Evolutionary conservation across 2,797 vertebrate genomes (phyloP), one percentile per base, ranked within the genome.

Genomic region (Aulostomus chinensis): DNA sequence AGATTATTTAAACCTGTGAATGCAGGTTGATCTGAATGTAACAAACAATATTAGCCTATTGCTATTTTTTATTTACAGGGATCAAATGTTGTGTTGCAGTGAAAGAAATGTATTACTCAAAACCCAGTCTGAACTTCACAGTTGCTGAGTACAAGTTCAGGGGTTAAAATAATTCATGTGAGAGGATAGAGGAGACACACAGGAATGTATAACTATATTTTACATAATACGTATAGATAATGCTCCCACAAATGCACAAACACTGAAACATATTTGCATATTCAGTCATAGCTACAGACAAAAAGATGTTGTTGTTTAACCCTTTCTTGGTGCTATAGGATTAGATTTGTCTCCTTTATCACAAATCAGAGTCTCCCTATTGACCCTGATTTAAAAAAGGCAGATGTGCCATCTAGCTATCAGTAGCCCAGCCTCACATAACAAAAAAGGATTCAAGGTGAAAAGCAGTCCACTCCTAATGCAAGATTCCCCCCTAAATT

Each of bases 21-120:
- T 56, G 58, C 89, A 81, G 91, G 91, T 91, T 91, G 86, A 91
- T 86, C 81, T 92, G 91, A 92, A 92, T 92, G 91, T 92, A 92
- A 90, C n/a, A 90, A 86, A 89, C 87, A 86, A 84, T 67, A 81
- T 85, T 86, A 87, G 85, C 83, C 82, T 89, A 83, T 80, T 74
- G 84, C 81, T 85, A 77, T 86, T 89, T 89, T 91, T 84, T 88
- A 86, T 89, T 86, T 88, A 88, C 86, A 85, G 89, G 84, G 87
- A 87, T 91, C 86, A 91, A 88, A 85, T 77, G 79, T 87, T 87
- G 85, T 89, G 86, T 90, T 88, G 86, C 83, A 86, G 85, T 88
- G 83, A 86, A 87, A 84, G 84, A 86, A 88, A 81, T 86, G 88
- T 88, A 88, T 77, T 86, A 80, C 77, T 82, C 58, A 75, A 83